These are phyloP conservation scores for Lophura swinhoii DNA, from an alignment of 2,797 vertebrate species.

Conservation along the genomic window DNA sequence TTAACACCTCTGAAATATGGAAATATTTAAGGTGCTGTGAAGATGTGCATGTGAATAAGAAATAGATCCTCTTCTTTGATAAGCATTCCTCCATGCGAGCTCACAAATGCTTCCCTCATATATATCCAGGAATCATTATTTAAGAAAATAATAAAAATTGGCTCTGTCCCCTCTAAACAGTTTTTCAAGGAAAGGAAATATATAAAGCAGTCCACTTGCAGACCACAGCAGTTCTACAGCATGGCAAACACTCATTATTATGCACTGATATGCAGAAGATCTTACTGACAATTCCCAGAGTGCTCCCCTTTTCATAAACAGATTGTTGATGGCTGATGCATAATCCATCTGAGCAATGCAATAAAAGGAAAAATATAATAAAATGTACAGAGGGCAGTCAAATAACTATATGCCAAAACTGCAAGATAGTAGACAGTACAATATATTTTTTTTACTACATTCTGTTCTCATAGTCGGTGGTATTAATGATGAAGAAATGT, in stretches of 20 bases:
- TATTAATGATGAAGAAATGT: background rate
- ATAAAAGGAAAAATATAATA: slow-evolving; percentile 66
- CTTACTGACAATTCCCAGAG: slow-evolving; percentile 73
- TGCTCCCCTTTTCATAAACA: slow-evolving; percentile 66
- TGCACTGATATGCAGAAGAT: slow-evolving; percentile 69
- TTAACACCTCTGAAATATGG: slow-evolving; percentile 46
- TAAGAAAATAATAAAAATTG: background rate
- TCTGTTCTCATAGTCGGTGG: background rate
- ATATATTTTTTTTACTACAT: background rate
- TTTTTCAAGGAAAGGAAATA: background rate
- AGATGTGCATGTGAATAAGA: background rate
- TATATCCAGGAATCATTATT: slow-evolving; percentile 17
- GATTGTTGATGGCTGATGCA: slow-evolving; percentile 65
- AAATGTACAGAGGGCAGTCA: slow-evolving; percentile 13
- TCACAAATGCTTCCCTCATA: slow-evolving; percentile 8
- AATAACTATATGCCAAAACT: slow-evolving; percentile 16
- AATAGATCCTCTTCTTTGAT: slow-evolving; percentile 23
- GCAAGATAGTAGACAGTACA: background rate
- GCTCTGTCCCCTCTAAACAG: slow-evolving; percentile 7
- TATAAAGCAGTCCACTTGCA: slow-evolving; percentile 59
- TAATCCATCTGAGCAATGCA: slow-evolving; percentile 63
- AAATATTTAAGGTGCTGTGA: slow-evolving; percentile 62
- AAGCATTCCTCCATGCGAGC: background rate
- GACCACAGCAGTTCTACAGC: slow-evolving; percentile 71
- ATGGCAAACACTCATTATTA: slow-evolving; percentile 74